These are phyloP conservation scores for Ophiothrix spiculata DNA, from an alignment of 35 echinoderm and acorn worm species.

Conservation along the genomic window DNA sequence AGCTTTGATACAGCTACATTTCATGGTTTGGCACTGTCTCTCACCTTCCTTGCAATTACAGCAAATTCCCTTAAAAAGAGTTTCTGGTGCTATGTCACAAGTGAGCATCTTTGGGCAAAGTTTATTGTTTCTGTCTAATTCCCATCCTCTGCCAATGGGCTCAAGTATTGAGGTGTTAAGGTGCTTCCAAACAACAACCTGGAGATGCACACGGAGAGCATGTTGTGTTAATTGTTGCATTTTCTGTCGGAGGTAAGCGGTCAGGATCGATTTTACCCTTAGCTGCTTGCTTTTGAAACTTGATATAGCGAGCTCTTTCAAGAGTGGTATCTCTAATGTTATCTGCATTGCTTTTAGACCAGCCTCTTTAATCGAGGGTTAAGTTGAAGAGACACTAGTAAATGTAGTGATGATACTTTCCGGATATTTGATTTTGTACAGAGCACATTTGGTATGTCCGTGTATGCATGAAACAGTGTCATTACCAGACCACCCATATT, in stretches of 20 bases:
- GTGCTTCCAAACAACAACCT: not conserved
- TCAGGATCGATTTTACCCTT: not conserved
- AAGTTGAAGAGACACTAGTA: not conserved
- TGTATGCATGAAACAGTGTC: constrained; percentile 22
- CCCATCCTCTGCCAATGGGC: not conserved
- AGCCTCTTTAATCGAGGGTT: not conserved
- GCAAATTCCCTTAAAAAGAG: not conserved
- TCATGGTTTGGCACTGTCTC: not conserved
- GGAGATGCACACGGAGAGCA: not conserved
- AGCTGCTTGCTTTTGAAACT: not conserved
- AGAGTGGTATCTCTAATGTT: not conserved
- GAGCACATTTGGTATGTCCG: not conserved
- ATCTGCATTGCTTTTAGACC: not conserved
- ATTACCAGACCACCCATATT: constrained; percentile 8
- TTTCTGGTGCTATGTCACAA: not conserved
- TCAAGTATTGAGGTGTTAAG: not conserved
- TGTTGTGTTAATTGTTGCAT: not conserved
- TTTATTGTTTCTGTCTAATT: not conserved
- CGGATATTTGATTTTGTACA: not conserved
- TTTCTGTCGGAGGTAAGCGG: not conserved
- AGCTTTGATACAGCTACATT: not conserved
- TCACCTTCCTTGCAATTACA: not conserved
- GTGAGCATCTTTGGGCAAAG: not conserved
- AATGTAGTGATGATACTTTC: not conserved
- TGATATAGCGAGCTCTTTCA: not conserved